Conservation (phyloP, 2,113 vertebrate genomes). For the Nicator chloris region DNA sequence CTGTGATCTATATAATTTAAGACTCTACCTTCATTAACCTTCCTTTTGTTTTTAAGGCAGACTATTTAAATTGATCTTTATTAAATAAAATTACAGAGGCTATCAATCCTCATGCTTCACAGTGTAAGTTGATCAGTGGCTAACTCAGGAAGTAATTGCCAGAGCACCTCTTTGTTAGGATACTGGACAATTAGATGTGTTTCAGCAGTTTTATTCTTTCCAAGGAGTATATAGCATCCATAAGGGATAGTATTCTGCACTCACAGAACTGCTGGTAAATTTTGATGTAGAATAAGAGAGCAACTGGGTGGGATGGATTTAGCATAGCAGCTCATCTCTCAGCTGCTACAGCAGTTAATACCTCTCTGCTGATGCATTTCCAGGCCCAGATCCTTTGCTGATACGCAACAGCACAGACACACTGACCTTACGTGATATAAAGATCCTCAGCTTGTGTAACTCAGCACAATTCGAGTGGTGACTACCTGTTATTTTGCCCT, state of each 20-base stretch:
- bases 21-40: conserved; percentile 69
- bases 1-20: conserved; percentile 71
- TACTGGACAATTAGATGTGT: neutral
- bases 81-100: conserved; percentile 67
- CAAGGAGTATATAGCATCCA: neutral
- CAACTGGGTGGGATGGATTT: neutral
- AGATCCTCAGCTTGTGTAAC: neutral
- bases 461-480: neutral
- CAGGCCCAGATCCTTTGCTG: neutral
- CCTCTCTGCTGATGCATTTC: neutral
- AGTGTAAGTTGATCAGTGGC: conserved; percentile 44
- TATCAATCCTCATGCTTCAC: conserved; percentile 61
- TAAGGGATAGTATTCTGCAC: neutral
- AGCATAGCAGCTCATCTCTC: neutral
- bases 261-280: neutral
- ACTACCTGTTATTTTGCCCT: neutral
- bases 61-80: conserved; percentile 70
- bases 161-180: conserved; percentile 52
- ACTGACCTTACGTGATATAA: neutral
- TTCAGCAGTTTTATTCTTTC: conserved; percentile 6
- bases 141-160: conserved; percentile 56
- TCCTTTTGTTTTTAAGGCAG: conserved; percentile 69
- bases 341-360: neutral
- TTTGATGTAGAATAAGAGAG: neutral
- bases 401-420: neutral